Evolutionary conservation across 1,140 invertebrate species (phyloP).

Genomic region (Anthonomus grandis): DNA sequence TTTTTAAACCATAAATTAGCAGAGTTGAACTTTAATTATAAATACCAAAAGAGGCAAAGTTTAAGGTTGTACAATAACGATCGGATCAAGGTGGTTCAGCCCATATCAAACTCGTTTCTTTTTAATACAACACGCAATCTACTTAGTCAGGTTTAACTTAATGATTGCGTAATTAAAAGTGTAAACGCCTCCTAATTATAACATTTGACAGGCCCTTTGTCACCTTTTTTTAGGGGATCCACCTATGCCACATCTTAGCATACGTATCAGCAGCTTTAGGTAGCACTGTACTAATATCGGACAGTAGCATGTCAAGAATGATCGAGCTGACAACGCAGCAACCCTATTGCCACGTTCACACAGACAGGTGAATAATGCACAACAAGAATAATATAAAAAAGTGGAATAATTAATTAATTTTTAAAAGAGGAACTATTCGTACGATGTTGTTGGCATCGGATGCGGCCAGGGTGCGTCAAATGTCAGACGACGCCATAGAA

Average conservation of each 20-base stretch:
- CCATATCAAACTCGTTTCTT: too few species aligned
- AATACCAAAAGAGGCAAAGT: too few species aligned
- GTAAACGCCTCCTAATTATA: too few species aligned
- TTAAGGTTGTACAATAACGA: too few species aligned
- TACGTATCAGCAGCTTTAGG: constrained; percentile 8
- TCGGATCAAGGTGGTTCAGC: too few species aligned
- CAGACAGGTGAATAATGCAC: constrained; percentile 50
- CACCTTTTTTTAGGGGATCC: too few species aligned
- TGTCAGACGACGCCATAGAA: constrained; percentile 57
- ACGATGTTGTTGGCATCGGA: constrained; percentile 58
- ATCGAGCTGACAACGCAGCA: constrained; percentile 58
- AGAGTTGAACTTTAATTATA: too few species aligned
- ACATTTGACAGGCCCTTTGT: too few species aligned
- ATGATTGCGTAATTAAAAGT: too few species aligned
- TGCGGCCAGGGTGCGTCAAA: constrained; percentile 57
- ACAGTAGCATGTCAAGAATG: constrained; percentile 62
- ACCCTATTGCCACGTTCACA: constrained; percentile 60
- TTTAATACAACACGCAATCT: too few species aligned
- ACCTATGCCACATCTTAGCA: background rate
- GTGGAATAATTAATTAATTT: constrained; percentile 10
- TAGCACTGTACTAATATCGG: constrained; percentile 58
- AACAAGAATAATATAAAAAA: background rate
- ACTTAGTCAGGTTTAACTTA: too few species aligned
- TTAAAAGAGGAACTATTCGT: constrained; percentile 56
- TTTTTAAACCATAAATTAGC: too few species aligned